A percentile compares a stretch with the other conserved stretches of the same genome.
These are phyloP conservation scores for Centrocercus urophasianus DNA, from an alignment of 2,113 vertebrate species.

Conservation along the genomic window DNA sequence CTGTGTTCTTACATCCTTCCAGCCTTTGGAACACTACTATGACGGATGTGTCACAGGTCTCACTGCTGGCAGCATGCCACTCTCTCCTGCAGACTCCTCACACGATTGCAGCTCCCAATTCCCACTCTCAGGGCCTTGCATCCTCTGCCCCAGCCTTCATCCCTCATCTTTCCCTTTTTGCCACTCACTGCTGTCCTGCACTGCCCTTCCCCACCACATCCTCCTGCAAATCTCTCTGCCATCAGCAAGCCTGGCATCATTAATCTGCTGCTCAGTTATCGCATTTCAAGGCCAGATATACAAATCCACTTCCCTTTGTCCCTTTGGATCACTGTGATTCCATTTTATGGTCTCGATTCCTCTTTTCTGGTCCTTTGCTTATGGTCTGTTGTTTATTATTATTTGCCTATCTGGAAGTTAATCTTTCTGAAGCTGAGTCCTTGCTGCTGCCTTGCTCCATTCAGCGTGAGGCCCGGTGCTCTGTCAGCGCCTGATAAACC, in stretches of 20 bases:
- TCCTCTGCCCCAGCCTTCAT: not conserved
- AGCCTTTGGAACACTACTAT: not conserved
- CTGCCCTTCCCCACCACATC: conserved; percentile 10
- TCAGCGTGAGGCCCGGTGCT: conserved; percentile 32
- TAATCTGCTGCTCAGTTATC: conserved; percentile 65
- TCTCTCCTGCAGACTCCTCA: not conserved
- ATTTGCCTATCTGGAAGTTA: conserved; percentile 68
- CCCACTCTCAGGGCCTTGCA: rapidly evolving
- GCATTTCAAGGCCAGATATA: conserved; percentile 51
- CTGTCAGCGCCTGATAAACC: conserved; percentile 64
- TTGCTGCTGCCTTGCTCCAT: conserved; percentile 17
- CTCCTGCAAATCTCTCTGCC: conserved; percentile 13
- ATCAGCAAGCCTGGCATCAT: conserved; percentile 60
- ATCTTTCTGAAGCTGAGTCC: conserved; percentile 69
- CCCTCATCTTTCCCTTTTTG: not conserved
- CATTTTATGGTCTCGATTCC: conserved; percentile 13
- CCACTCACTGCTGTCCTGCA: not conserved
- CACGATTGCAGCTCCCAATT: rapidly evolving
- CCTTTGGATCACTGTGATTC: conserved; percentile 12
- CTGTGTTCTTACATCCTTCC: not conserved
- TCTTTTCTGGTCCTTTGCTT: conserved; percentile 44
- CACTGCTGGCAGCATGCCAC: not conserved
- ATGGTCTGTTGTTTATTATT: conserved; percentile 58
- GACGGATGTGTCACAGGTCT: rapidly evolving
- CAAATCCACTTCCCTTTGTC: conserved; percentile 57